Evolutionary conservation across 1,140 invertebrate species (phyloP).

Genomic region (Carcinoscorpius rotundicauda): DNA sequence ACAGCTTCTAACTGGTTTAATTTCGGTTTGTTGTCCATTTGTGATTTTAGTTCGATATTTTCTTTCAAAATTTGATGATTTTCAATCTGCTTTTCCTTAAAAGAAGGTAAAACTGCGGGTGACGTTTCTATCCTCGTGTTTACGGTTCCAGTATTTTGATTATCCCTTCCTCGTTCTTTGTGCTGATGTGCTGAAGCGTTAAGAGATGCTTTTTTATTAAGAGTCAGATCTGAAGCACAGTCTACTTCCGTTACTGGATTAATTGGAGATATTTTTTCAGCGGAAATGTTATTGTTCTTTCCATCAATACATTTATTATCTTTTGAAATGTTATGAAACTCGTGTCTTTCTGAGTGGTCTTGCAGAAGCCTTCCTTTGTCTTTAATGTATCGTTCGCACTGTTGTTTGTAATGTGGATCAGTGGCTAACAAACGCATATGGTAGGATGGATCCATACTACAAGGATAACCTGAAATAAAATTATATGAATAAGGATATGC

Average conservation of each 20-base stretch:
- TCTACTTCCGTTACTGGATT: no score
- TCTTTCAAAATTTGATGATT: constrained; percentile 37
- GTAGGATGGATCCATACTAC: constrained; percentile 49
- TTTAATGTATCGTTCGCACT: constrained; percentile 31
- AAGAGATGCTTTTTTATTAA: no score
- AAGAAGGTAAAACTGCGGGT: neutral
- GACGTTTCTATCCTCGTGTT: no score
- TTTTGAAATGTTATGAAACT: no score
- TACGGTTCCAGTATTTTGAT: no score
- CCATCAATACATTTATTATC: no score
- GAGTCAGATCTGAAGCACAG: no score
- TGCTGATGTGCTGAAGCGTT: no score
- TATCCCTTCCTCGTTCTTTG: no score
- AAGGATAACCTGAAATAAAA: constrained; percentile 51
- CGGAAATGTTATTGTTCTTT: no score
- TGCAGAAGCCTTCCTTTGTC: constrained; percentile 25
- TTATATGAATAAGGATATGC: constrained; percentile 45
- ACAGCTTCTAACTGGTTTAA: constrained; percentile 18
- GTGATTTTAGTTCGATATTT: constrained; percentile 35
- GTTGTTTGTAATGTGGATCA: constrained; percentile 30
- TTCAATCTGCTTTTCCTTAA: constrained; percentile 34
- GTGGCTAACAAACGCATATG: constrained; percentile 37
- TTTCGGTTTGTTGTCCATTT: constrained; percentile 30
- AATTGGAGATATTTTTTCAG: no score
- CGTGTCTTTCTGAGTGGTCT: no score